A percentile compares a stretch with the other conserved stretches of the same genome.
These are phyloP conservation scores for Triops longicaudatus DNA, from an alignment of 1,140 invertebrate genomes.

Conservation along the genomic window DNA sequence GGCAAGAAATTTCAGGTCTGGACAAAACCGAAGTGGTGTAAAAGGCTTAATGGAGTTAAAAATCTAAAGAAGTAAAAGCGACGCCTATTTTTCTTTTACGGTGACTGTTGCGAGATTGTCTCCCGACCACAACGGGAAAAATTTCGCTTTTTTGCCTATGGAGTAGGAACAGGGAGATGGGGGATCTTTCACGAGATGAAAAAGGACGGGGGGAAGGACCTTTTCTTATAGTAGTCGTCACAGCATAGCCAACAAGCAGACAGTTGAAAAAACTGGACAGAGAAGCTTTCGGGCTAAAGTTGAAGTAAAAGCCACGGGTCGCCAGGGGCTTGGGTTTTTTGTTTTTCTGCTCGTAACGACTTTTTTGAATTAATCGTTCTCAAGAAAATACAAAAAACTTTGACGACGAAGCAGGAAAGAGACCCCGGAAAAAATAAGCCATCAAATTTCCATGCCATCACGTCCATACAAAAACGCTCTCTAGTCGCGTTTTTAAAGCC, in stretches of 20 bases:
- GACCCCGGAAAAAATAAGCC: not conserved
- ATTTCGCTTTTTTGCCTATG: not conserved
- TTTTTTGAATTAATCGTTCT: constrained; percentile 13
- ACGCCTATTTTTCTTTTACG: not conserved
- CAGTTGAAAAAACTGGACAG: constrained; percentile 6
- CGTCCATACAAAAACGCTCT: constrained; percentile 10
- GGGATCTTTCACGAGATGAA: not conserved
- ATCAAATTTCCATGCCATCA: constrained; percentile 12
- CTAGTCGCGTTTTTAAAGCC: not conserved
- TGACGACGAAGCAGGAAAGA: constrained; percentile 7
- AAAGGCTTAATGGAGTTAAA: not conserved
- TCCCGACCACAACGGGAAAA: not conserved
- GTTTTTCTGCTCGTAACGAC: not conserved
- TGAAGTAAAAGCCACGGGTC: constrained; percentile 3
- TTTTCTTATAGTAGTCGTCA: not conserved
- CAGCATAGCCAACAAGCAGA: constrained; percentile 2
- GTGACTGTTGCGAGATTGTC: not conserved
- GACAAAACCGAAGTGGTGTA: not conserved
- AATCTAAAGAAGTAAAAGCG: not conserved
- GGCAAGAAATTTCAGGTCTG: not conserved
- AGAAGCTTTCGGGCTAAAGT: constrained; percentile 2
- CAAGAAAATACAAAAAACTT: constrained; percentile 12
- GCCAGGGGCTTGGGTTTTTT: not conserved
- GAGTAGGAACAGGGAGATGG: not conserved
- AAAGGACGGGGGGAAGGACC: not conserved